phyloP scores from a whole-genome alignment of 2,888 invertebrate species.

The Mellilla xanthometata region DNA sequence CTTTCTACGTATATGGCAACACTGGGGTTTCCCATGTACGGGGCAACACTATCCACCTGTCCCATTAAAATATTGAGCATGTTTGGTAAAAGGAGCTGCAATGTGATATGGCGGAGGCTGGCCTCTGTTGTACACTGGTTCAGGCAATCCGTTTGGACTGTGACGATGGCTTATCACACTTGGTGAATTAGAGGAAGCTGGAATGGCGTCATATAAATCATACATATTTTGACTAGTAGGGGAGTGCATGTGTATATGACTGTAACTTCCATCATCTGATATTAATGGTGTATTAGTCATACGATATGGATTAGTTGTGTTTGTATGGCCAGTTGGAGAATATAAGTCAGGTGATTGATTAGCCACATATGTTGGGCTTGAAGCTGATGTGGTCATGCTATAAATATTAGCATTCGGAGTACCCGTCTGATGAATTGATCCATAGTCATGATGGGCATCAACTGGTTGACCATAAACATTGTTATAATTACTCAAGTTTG shows the following conservation, averaged over 20 bases:
- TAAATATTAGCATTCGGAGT: slow-evolving; percentile 67
- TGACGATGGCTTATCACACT: slow-evolving; percentile 67
- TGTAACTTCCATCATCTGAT: slow-evolving; percentile 75
- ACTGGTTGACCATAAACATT: slow-evolving; percentile 55
- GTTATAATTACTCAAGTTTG: slow-evolving; percentile 71
- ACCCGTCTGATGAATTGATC: slow-evolving; percentile 52
- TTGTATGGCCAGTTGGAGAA: slow-evolving; percentile 77
- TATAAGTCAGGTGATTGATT: slow-evolving; percentile 74
- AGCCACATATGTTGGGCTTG: slow-evolving; percentile 73
- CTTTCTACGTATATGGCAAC: slow-evolving; percentile 28
- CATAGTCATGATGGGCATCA: slow-evolving; percentile 55
- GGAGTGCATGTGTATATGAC: slow-evolving; percentile 69
- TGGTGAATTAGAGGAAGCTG: slow-evolving; percentile 64
- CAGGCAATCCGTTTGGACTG: slow-evolving; percentile 64
- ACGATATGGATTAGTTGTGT: slow-evolving; percentile 73
- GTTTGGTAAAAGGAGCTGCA: slow-evolving; percentile 91
- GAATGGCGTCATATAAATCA: slow-evolving; percentile 74
- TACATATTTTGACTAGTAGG: slow-evolving; percentile 75
- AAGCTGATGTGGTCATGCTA: slow-evolving; percentile 53
- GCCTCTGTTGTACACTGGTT: slow-evolving; percentile 63
- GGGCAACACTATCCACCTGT: slow-evolving; percentile 70
- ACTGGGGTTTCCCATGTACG: slow-evolving; percentile 41
- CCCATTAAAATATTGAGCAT: slow-evolving; percentile 86
- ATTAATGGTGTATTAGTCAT: slow-evolving; percentile 77
- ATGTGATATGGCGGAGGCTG: slow-evolving; percentile 93